Conservation (phyloP, 2,888 invertebrate genomes). For the Harpalus rufipes region DNA sequence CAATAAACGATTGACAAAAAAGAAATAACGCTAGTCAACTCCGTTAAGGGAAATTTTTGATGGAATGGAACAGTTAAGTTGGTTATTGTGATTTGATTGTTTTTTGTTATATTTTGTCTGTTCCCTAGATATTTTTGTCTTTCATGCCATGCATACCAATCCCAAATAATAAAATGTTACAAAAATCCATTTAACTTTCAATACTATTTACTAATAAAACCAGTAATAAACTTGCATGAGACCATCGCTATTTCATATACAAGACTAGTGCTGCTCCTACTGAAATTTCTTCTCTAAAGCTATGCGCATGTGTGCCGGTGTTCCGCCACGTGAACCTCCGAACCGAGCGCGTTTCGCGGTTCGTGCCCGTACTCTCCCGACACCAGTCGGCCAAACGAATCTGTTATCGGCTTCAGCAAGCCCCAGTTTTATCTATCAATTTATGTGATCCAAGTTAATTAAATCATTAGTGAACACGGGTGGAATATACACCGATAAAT, state of each 20-base stretch:
- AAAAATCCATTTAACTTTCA: too few relatives aligned
- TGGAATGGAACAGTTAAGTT: too few relatives aligned
- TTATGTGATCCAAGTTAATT: conserved; percentile 66
- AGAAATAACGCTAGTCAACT: too few relatives aligned
- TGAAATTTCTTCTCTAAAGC: conserved; percentile 6
- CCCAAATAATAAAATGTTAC: too few relatives aligned
- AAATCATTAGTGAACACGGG: conserved; percentile 64
- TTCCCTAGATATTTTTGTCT: too few relatives aligned
- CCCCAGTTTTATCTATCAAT: conserved; percentile 62
- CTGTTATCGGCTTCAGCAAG: conserved; percentile 22
- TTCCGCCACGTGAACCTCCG: neutral
- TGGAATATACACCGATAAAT: conserved; percentile 53
- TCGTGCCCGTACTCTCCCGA: conserved; percentile 9
- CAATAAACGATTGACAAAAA: too few relatives aligned
- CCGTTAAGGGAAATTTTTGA: too few relatives aligned
- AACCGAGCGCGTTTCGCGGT: conserved; percentile 14
- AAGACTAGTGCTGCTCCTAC: neutral
- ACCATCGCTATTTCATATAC: conserved; percentile 1
- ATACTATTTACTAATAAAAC: too few relatives aligned
- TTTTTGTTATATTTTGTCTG: too few relatives aligned
- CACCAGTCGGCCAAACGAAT: conserved; percentile 37
- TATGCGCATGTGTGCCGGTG: neutral
- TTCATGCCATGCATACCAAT: too few relatives aligned
- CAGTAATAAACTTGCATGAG: too few relatives aligned
- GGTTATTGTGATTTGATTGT: too few relatives aligned